phyloP scores from a whole-genome alignment of 2,113 vertebrate species.

The Psammodynastes pulverulentus region DNA sequence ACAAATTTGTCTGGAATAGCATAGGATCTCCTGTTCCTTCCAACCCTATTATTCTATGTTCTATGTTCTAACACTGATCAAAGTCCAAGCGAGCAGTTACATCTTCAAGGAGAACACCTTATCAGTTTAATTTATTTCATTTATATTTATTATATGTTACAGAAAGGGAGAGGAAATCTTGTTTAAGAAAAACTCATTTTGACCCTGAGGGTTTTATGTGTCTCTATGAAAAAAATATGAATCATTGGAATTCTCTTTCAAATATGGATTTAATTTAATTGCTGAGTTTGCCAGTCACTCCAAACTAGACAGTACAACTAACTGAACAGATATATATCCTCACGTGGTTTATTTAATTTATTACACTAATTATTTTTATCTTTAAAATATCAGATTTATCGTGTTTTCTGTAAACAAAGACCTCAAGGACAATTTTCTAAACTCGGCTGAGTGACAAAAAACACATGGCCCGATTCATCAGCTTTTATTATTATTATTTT shows the following conservation, averaged over 20 bases:
- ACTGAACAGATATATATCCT: not conserved
- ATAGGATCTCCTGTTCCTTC: not conserved
- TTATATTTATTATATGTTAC: not conserved
- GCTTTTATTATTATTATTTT: not conserved
- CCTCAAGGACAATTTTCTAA: not conserved
- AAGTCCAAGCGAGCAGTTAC: not conserved
- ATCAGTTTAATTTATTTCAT: not conserved
- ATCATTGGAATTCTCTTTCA: not conserved
- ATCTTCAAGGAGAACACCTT: not conserved
- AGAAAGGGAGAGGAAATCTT: too few species aligned
- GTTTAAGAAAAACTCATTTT: not conserved
- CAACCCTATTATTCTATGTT: not conserved
- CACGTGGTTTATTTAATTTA: not conserved
- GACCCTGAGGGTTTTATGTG: not conserved
- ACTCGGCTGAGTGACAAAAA: not conserved
- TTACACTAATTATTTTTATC: conserved; percentile 7
- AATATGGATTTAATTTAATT: not conserved
- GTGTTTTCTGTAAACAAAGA: not conserved
- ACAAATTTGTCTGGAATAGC: not conserved
- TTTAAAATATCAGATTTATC: not conserved
- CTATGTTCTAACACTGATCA: not conserved
- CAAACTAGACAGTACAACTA: not conserved
- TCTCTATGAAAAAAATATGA: not conserved
- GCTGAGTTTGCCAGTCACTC: not conserved
- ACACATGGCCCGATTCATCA: not conserved